Evolutionary conservation across 2,113 vertebrate genomes (phyloP).

Genomic region (Poeciliopsis retropinna): DNA sequence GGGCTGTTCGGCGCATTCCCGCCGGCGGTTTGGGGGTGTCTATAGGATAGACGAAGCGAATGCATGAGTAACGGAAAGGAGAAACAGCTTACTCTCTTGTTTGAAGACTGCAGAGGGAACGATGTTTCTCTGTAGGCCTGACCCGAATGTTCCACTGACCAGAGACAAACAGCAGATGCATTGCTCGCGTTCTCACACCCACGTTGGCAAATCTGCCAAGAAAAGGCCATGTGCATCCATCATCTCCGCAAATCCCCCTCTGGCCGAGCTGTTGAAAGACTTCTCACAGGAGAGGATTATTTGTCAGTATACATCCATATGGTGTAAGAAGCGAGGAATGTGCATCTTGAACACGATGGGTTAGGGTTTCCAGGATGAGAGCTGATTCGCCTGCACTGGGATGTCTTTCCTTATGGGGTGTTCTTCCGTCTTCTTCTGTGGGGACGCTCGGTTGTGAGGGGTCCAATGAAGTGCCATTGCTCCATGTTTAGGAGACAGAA

Average conservation of each 20-base stretch:
- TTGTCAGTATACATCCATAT: neutral
- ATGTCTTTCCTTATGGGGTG: neutral
- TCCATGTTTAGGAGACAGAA: slow-evolving; percentile 43
- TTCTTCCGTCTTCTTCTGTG: neutral
- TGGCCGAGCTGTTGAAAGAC: neutral
- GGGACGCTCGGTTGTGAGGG: slow-evolving; percentile 3
- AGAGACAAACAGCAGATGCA: slow-evolving; percentile 47
- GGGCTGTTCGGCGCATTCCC: slow-evolving; percentile 22
- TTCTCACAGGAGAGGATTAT: neutral
- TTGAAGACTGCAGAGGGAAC: neutral
- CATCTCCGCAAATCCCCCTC: slow-evolving; percentile 1
- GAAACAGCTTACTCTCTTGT: slow-evolving; percentile 6
- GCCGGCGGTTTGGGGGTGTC: neutral
- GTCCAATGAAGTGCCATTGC: slow-evolving; percentile 11
- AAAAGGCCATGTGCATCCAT: slow-evolving; percentile 12
- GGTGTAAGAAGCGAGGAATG: neutral
- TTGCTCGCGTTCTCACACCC: slow-evolving; percentile 42
- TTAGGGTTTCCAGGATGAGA: neutral
- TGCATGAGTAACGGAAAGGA: neutral
- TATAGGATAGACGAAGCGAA: slow-evolving; percentile 1
- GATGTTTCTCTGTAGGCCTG: slow-evolving; percentile 9
- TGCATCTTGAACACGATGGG: neutral
- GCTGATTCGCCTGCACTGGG: neutral
- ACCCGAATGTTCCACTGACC: slow-evolving; percentile 40
- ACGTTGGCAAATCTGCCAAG: slow-evolving; percentile 22